Evolutionary conservation across 1,140 invertebrate species (phyloP), one percentile per base, ranked within the genome.

Genomic region (Drosophila funebris): DNA sequence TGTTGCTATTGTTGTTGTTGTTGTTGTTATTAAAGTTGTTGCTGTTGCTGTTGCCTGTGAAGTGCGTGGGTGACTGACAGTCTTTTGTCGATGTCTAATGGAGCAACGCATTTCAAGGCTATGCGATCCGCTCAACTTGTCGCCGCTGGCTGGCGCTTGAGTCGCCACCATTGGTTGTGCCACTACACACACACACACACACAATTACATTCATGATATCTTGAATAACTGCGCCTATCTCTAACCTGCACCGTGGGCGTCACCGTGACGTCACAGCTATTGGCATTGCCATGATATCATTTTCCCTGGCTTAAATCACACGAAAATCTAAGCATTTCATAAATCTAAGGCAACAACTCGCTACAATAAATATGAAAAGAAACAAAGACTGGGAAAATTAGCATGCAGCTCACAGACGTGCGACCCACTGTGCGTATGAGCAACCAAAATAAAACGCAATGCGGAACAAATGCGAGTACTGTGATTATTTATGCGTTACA

Each of bases 401-500:
- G 66, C 62, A 87, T 87, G 82, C 82, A 83, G 58, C 63, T 16
- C 82, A 88, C 82, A 85, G 36, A 52, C 43, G 3, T 56, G 64
- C 79, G 79, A 48, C 71, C 79, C 79, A 84, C 80, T 58, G 81
- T 84, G 80, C 80, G 82, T 88, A 82, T 82, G 82, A 75, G 78
- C 78, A 61, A 73, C 37, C 18, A 41, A 72, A 60, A 48, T 46
- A 39, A 58, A 44, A 44, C 39, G 39, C 62, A 87, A 87, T 68
- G 71, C 82, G 82, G 82, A 87, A 87, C 83, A 83, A 79, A 72
- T 73, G 22, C 53, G 57, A 52, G 46, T 72, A 52, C 31, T 66
- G 44, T 53, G 70, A 78, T 83, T 85, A 83, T 88, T 87, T 87
- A 83, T 87, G 83, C 83, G 83, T 88, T 87, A 83, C 83, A 88